A percentile compares a stretch with the other conserved stretches of the same genome.
Evolutionary conservation across 2,113 vertebrate genomes (phyloP).

Genomic region (Tinamus guttatus): DNA sequence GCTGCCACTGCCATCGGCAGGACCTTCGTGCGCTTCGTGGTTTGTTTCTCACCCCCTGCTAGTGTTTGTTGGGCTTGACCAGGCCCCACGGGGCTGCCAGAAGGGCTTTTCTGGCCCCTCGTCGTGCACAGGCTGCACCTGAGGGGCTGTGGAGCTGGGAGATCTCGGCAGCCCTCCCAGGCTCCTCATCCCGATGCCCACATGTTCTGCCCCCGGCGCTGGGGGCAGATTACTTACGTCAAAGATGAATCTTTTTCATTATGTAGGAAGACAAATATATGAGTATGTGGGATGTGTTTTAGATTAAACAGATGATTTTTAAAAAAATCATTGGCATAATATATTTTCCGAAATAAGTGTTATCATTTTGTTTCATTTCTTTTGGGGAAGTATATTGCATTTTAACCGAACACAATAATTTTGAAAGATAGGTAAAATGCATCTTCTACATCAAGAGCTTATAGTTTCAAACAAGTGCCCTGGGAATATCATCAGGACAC

Average conservation of each 20-base stretch:
- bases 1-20: not conserved
- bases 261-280: not conserved
- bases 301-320: not conserved
- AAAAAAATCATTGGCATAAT: not conserved
- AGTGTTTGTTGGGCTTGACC: not conserved
- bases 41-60: not conserved
- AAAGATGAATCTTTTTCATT: not conserved
- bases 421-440: not conserved
- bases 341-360: not conserved
- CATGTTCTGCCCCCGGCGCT: not conserved
- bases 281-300: not conserved
- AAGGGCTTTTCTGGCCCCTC: not conserved
- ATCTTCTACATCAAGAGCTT: rapidly evolving
- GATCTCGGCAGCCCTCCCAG: slow-evolving; percentile 37
- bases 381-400: not conserved
- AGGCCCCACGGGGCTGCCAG: not conserved
- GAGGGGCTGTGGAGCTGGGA: not conserved
- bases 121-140: not conserved
- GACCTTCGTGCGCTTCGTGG: not conserved
- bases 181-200: not conserved
- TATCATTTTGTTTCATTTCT: not conserved
- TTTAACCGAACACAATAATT: not conserved
- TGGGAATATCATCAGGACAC: not conserved
- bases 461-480: not conserved
- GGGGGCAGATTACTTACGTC: not conserved